Conservation (phyloP, 2,888 invertebrate species). For the Nephrocerus scutellatus region DNA sequence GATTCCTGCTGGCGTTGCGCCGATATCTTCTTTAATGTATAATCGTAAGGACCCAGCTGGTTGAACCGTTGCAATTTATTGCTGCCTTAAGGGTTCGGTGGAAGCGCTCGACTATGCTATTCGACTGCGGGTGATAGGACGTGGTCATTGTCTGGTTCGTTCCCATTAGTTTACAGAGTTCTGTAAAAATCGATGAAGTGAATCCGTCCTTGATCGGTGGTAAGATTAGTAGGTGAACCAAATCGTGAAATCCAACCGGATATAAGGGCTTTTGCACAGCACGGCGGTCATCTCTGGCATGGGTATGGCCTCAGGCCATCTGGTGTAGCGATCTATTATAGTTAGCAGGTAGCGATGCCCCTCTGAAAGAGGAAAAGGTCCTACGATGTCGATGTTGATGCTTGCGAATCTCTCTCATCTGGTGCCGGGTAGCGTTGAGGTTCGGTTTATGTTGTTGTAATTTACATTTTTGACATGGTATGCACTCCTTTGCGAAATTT, state of each 20-base stretch:
- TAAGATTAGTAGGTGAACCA: conserved; percentile 5
- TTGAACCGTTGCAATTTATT: conserved; percentile 3
- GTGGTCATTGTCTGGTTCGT: conserved; percentile 5
- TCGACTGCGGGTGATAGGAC: conserved; percentile 7
- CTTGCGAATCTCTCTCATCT: too few species aligned
- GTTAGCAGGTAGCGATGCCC: conserved; percentile 1
- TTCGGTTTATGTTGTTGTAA: too few species aligned
- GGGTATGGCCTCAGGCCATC: conserved; percentile 12
- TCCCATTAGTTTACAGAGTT: conserved; percentile 1
- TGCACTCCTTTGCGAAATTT: neutral
- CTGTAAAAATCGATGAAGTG: conserved; percentile 5
- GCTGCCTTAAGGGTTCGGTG: conserved; percentile 7
- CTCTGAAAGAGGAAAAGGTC: conserved; percentile 7
- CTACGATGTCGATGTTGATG: conserved; percentile 8
- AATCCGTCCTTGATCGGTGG: conserved; percentile 11
- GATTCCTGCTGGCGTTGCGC: conserved; percentile 1
- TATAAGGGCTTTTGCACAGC: neutral
- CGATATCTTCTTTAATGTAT: conserved; percentile 2
- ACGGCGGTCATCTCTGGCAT: conserved; percentile 7
- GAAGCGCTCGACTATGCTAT: conserved; percentile 6
- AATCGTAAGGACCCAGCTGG: conserved; percentile 1
- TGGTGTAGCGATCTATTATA: conserved; percentile 9
- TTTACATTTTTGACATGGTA: conserved; percentile 6
- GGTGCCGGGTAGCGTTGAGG: too few species aligned
- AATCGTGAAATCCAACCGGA: conserved; percentile 7